These are phyloP conservation scores for Euplexia lucipara DNA, from an alignment of 2,888 invertebrate species.

Conservation along the genomic window DNA sequence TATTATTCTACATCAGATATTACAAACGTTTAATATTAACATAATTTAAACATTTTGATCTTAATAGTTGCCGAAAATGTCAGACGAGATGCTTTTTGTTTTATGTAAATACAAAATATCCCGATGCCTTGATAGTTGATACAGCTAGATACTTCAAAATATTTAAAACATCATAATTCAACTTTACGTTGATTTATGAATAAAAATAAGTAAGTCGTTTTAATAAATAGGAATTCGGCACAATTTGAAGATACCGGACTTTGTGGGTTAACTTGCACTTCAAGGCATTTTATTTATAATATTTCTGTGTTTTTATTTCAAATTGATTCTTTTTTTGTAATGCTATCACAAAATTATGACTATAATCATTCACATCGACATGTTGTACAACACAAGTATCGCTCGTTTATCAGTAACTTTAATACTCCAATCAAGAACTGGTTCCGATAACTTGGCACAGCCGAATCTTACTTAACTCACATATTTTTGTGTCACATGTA, in stretches of 20 bases:
- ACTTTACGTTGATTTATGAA: not conserved
- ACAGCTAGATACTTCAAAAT: not conserved
- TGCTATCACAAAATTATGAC: slow-evolving; percentile 3
- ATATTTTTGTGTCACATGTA: slow-evolving; percentile 73
- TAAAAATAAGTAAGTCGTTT: not conserved
- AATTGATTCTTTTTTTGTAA: slow-evolving; percentile 15
- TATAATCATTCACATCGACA: slow-evolving; percentile 21
- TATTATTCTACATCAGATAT: slow-evolving; percentile 25
- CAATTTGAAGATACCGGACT: not conserved
- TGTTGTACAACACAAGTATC: slow-evolving; percentile 44
- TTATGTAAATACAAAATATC: slow-evolving; percentile 4
- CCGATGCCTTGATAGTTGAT: not conserved
- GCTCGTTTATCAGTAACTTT: slow-evolving; percentile 61
- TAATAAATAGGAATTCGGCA: not conserved
- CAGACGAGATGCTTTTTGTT: slow-evolving; percentile 21
- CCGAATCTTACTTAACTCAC: slow-evolving; percentile 70
- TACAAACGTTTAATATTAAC: slow-evolving; percentile 30
- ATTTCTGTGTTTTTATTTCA: not conserved
- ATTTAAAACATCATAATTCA: slow-evolving; percentile 3
- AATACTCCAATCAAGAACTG: slow-evolving; percentile 67
- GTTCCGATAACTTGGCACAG: slow-evolving; percentile 69
- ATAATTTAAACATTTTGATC: slow-evolving; percentile 53
- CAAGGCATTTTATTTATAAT: not conserved
- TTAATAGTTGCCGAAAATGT: slow-evolving; percentile 53
- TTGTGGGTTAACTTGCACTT: not conserved